A percentile compares a stretch with the other conserved stretches of the same genome.
phyloP scores from a whole-genome alignment of 2,113 vertebrate species.

The Solea solea region DNA sequence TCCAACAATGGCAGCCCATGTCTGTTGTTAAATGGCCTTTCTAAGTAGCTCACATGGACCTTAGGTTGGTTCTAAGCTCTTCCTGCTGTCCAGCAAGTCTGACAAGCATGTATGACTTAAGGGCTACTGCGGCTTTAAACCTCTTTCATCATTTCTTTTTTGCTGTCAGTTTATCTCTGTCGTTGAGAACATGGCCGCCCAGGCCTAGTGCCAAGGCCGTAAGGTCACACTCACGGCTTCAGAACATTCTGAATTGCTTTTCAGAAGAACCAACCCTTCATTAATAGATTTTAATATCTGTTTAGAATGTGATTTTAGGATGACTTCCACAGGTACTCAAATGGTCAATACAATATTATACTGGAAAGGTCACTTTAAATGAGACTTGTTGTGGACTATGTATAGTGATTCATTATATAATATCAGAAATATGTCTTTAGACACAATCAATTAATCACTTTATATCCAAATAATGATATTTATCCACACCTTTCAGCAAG shows the following conservation, averaged over 20 bases:
- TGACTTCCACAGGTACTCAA: slow-evolving; percentile 34
- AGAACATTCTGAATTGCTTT: slow-evolving; percentile 48
- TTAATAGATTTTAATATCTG: slow-evolving; percentile 40
- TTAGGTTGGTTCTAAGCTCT: slow-evolving; percentile 4
- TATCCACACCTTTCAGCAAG: not conserved
- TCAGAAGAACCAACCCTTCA: slow-evolving; percentile 30
- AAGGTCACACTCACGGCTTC: slow-evolving; percentile 46
- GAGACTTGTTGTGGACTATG: too few relatives aligned
- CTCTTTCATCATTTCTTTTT: slow-evolving; percentile 19
- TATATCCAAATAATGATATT: not conserved
- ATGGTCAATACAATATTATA: slow-evolving; percentile 12
- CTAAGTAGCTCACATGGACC: slow-evolving; percentile 37
- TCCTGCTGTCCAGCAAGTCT: slow-evolving; percentile 22
- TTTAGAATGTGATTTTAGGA: slow-evolving; percentile 32
- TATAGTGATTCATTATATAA: too few relatives aligned
- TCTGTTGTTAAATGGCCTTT: slow-evolving; percentile 9
- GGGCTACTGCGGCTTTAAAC: slow-evolving; percentile 38
- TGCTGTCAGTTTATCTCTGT: slow-evolving; percentile 40
- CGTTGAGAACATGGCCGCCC: slow-evolving; percentile 28
- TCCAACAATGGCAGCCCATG: too few relatives aligned
- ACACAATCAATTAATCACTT: not conserved
- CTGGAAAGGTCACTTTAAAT: not conserved
- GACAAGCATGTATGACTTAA: slow-evolving; percentile 13
- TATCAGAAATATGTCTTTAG: too few relatives aligned
- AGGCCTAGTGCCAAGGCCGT: slow-evolving; percentile 39